Conservation (phyloP, 1,140 invertebrate genomes). For the Bombus polaris region DNA sequence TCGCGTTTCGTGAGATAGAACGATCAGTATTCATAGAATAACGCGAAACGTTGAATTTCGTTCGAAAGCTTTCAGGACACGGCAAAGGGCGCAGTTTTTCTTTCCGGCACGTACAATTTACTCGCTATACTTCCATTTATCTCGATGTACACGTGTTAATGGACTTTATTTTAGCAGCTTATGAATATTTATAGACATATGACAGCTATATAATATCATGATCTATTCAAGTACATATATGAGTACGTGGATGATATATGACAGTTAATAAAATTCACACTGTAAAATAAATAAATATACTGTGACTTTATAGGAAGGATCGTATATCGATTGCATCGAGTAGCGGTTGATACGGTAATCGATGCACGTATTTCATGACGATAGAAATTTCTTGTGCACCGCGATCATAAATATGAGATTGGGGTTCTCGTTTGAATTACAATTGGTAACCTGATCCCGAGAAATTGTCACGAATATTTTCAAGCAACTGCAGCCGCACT, state of each 20-base stretch:
- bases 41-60: background rate
- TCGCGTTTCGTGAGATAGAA: background rate
- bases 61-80: background rate
- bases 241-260: background rate
- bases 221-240: background rate
- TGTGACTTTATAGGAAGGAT: background rate
- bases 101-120: slow-evolving; percentile 14
- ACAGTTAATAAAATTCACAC: background rate
- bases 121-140: slow-evolving; percentile 26
- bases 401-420: background rate
- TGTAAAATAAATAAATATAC: background rate
- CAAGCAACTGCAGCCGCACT: background rate
- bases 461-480: slow-evolving; percentile 23
- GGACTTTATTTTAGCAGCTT: slow-evolving; percentile 2
- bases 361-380: background rate
- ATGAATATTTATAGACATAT: slow-evolving; percentile 32
- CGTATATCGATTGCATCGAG: background rate
- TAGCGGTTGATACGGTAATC: background rate
- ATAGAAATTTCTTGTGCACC: background rate
- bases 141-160: background rate
- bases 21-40: background rate
- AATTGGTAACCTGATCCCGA: background rate
- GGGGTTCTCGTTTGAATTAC: background rate
- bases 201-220: slow-evolving; percentile 11
- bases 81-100: slow-evolving; percentile 8